These are phyloP conservation scores for Anaspis maculata DNA, from an alignment of 2,888 invertebrate genomes.

Conservation along the genomic window DNA sequence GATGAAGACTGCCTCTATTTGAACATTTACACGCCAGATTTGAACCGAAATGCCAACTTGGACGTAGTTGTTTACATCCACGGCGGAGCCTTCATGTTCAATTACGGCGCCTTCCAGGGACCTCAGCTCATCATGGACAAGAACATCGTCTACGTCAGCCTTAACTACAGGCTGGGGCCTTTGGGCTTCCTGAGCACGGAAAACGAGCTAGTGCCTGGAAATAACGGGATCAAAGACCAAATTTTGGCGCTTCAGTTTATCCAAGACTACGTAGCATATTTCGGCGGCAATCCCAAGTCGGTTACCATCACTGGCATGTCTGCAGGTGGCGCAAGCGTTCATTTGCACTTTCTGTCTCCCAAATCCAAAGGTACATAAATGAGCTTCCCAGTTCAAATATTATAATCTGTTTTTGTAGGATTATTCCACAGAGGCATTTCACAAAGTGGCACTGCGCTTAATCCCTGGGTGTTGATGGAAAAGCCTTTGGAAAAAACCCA, in stretches of 20 bases:
- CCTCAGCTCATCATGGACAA: constrained; percentile 54
- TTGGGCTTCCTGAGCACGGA: constrained; percentile 68
- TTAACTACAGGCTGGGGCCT: constrained; percentile 62
- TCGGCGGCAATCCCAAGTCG: constrained; percentile 63
- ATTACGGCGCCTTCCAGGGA: constrained; percentile 46
- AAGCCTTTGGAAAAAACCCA: constrained; percentile 53
- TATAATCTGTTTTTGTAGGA: too few species aligned
- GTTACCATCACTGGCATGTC: constrained; percentile 63
- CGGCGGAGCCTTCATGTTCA: constrained; percentile 64
- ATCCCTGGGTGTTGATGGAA: constrained; percentile 49
- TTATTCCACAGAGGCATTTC: constrained; percentile 56
- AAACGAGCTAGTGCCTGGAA: constrained; percentile 59
- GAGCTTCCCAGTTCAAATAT: too few species aligned
- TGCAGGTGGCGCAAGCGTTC: constrained; percentile 67
- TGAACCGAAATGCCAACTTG: constrained; percentile 39
- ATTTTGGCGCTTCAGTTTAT: constrained; percentile 62
- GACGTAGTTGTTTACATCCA: constrained; percentile 61
- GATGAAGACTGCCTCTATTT: constrained; percentile 39
- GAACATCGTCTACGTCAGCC: constrained; percentile 57
- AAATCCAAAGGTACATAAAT: too few species aligned
- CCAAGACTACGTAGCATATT: constrained; percentile 56
- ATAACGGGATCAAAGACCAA: constrained; percentile 69
- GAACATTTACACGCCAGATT: constrained; percentile 53
- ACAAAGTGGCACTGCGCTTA: constrained; percentile 60
- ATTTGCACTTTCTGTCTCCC: constrained; percentile 48